Conservation (phyloP, 2,113 vertebrate genomes). For the Scomber japonicus region DNA sequence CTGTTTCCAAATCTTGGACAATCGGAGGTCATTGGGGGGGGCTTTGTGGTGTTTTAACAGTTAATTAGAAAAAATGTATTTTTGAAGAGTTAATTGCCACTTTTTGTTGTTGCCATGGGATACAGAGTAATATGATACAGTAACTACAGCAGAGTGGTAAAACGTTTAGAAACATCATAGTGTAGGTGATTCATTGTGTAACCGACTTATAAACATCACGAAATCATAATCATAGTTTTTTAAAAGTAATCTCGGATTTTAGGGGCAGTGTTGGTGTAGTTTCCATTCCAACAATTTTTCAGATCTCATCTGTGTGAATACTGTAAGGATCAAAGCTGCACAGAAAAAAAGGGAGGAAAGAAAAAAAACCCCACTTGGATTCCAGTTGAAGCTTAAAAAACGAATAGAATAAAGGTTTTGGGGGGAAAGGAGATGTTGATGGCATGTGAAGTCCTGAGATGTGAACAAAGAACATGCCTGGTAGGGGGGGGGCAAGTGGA, state of each 20-base stretch:
- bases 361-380: neutral
- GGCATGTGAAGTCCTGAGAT: constrained; percentile 37
- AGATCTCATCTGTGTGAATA: neutral
- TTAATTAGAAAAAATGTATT: neutral
- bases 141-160: no score
- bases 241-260: neutral
- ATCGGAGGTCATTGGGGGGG: neutral
- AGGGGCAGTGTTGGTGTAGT: neutral
- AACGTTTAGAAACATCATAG: no score
- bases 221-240: neutral
- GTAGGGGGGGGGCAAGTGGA: constrained; percentile 24
- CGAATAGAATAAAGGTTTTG: neutral
- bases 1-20: neutral
- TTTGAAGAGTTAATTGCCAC: no score
- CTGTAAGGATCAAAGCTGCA: neutral
- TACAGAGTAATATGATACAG: no score
- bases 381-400: constrained; percentile 2
- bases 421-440: neutral
- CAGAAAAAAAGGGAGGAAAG: neutral
- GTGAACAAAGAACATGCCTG: constrained; percentile 60
- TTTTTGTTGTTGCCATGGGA: no score
- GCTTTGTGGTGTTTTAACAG: constrained; percentile 70
- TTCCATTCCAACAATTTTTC: no score
- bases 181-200: neutral
- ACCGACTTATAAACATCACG: neutral